Evolutionary conservation across 2,113 vertebrate genomes (phyloP).

Genomic region (Nothobranchius kuhntae): DNA sequence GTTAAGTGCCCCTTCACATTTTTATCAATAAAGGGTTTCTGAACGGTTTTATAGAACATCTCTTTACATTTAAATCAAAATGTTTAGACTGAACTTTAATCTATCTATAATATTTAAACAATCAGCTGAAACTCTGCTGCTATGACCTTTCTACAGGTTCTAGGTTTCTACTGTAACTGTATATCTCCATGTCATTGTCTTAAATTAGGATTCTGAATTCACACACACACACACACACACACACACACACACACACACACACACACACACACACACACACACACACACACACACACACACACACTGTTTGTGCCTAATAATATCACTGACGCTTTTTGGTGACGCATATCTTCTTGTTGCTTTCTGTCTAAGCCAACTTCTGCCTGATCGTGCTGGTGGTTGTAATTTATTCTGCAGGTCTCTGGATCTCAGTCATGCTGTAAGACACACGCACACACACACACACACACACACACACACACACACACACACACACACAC

Average conservation of each 20-base stretch:
- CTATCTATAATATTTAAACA: no score
- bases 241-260: neutral
- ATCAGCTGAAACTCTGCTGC: neutral
- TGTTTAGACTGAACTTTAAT: no score
- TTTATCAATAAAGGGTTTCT: no score
- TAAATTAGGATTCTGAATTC: constrained; percentile 30
- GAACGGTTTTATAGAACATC: no score
- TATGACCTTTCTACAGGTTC: neutral
- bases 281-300: no score
- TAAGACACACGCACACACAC: constrained; percentile 5
- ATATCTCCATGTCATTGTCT: constrained; percentile 3
- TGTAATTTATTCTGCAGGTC: constrained; percentile 54
- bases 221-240: neutral
- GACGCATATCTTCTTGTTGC: constrained; percentile 49
- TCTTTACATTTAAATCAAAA: no score
- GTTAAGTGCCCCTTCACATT: no score
- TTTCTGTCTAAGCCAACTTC: constrained; percentile 51
- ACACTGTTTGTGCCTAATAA: constrained; percentile 46
- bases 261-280: no score
- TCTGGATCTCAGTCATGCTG: constrained; percentile 60
- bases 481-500: no score
- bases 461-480: no score
- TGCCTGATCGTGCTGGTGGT: constrained; percentile 26
- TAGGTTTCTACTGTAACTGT: constrained; percentile 7
- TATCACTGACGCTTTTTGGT: constrained; percentile 47